Percentiles rank a stretch among this genome's conserved stretches.
Conservation (phyloP, 2,888 invertebrate species). For the Synanthedon myopaeformis region DNA sequence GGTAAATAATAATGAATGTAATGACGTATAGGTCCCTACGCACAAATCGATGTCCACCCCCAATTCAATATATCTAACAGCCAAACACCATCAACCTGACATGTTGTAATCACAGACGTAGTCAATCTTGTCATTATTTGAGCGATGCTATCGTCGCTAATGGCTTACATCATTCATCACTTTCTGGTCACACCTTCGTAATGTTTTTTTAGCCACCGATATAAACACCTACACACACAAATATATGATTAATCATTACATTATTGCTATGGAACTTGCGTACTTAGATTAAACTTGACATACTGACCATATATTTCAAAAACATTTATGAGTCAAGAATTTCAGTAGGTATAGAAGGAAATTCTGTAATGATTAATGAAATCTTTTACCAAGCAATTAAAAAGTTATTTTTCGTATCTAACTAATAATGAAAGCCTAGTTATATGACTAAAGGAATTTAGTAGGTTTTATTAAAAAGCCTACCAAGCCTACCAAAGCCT, state of each 20-base stretch:
- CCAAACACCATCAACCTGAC: slow-evolving; percentile 6
- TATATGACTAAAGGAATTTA: no score
- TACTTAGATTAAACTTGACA: no score
- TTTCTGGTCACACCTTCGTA: slow-evolving; percentile 22
- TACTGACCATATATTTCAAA: no score
- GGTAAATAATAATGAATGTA: no score
- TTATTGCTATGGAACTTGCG: background rate
- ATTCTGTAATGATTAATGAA: no score
- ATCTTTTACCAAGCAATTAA: no score
- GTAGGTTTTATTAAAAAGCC: no score
- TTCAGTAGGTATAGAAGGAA: no score
- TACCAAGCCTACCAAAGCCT: no score
- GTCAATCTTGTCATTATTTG: slow-evolving; percentile 5
- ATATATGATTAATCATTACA: background rate
- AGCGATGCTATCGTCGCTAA: slow-evolving; percentile 37
- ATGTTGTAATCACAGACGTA: slow-evolving; percentile 4
- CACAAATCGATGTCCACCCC: background rate
- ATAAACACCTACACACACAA: background rate
- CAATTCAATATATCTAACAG: background rate
- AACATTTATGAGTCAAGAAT: no score
- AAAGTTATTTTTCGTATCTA: no score
- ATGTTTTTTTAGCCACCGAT: background rate
- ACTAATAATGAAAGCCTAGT: no score
- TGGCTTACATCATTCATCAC: slow-evolving; percentile 44
- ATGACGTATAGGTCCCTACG: background rate